A percentile compares a stretch with the other conserved stretches of the same genome.
Conservation (phyloP, 2,797 vertebrate genomes). For the Borostomias antarcticus region DNA sequence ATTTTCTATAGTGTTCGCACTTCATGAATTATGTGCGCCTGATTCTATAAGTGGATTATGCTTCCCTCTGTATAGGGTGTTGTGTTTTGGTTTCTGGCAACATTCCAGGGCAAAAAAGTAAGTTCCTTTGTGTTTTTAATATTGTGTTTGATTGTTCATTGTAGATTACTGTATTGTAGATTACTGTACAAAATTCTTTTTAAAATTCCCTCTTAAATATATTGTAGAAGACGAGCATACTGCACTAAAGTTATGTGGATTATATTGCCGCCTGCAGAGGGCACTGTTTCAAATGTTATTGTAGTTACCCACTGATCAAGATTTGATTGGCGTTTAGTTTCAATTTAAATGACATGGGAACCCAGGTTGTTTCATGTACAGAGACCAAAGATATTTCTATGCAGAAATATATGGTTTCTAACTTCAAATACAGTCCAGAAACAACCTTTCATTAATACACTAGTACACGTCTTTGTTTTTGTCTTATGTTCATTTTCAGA, state of each 20-base stretch:
- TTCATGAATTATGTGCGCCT: background rate
- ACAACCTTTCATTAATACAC: background rate
- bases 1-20: background rate
- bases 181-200: background rate
- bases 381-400: slow-evolving; percentile 30
- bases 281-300: background rate
- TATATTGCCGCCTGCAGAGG: background rate
- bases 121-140: background rate
- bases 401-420: slow-evolving; percentile 18
- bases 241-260: background rate
- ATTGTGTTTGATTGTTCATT: background rate
- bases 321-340: background rate
- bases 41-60: background rate
- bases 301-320: background rate
- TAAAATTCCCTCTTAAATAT: background rate
- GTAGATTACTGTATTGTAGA: background rate
- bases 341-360: background rate
- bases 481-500: background rate
- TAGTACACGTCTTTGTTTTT: background rate
- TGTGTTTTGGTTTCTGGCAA: slow-evolving; percentile 3
- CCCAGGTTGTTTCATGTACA: slow-evolving; percentile 11
- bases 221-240: background rate
- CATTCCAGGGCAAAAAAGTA: slow-evolving; percentile 2
- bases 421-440: background rate
- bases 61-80: background rate